phyloP scores from a whole-genome alignment of 2,797 vertebrate genomes.

The Chelon labrosus region DNA sequence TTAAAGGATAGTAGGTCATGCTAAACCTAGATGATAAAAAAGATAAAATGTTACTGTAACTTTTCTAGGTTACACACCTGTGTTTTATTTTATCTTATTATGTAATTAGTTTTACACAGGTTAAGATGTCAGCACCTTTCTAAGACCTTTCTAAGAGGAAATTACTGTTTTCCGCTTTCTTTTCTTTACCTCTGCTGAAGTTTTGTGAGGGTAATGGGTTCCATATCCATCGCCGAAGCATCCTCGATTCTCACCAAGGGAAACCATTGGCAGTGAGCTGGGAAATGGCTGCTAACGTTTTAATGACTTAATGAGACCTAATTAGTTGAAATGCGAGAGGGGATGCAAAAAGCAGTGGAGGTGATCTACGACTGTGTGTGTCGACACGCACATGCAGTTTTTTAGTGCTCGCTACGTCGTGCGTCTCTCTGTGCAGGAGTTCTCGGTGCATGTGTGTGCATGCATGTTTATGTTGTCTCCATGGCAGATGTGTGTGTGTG shows the following conservation, averaged over 20 bases:
- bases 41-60: slow-evolving; percentile 15
- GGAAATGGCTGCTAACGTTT: slow-evolving; percentile 73
- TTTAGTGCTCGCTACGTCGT: slow-evolving; percentile 7
- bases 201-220: slow-evolving; percentile 39
- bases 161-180: not conserved
- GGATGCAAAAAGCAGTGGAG: slow-evolving; percentile 39
- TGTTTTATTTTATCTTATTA: slow-evolving; percentile 9
- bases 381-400: not conserved
- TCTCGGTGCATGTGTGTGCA: slow-evolving; percentile 4
- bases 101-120: not conserved
- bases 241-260: slow-evolving; percentile 43
- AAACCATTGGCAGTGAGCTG: slow-evolving; percentile 60
- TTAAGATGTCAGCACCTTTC: not conserved
- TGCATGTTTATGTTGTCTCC: slow-evolving; percentile 29
- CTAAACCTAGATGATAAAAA: not conserved
- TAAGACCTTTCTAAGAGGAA: not conserved
- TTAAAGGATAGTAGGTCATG: slow-evolving; percentile 24
- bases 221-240: slow-evolving; percentile 27
- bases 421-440: not conserved
- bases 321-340: slow-evolving; percentile 72
- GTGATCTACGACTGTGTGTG: slow-evolving; percentile 41
- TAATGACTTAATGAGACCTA: slow-evolving; percentile 81
- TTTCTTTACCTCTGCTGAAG: slow-evolving; percentile 10
- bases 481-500: slow-evolving; percentile 12
- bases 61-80: not conserved